phyloP scores from a whole-genome alignment of 2,113 vertebrate genomes.

The Pardalotus punctatus region DNA sequence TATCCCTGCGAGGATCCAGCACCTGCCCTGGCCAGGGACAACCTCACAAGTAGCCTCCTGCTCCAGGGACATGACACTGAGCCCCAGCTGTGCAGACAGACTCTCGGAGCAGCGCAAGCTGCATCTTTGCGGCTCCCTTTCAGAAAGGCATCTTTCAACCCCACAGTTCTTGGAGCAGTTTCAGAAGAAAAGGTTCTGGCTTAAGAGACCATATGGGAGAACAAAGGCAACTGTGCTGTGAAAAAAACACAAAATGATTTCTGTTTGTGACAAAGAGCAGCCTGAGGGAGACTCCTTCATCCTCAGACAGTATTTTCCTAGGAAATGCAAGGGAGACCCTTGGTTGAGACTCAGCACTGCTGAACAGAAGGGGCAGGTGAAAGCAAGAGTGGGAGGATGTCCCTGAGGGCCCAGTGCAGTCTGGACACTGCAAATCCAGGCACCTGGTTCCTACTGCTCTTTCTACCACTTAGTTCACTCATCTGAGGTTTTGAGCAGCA shows the following conservation, averaged over 20 bases:
- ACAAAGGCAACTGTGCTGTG: constrained; percentile 7
- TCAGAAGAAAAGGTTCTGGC: constrained; percentile 35
- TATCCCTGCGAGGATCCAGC: not conserved
- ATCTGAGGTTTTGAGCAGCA: not conserved
- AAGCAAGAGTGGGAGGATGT: not conserved
- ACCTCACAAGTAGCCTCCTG: not conserved
- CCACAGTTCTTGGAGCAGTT: constrained; percentile 6
- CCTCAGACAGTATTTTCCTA: not conserved
- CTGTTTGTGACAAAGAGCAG: not conserved
- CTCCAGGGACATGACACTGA: not conserved
- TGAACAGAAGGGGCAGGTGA: not conserved
- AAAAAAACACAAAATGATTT: not conserved
- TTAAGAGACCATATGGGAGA: constrained; percentile 9
- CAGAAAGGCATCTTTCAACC: not conserved
- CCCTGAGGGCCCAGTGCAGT: not conserved
- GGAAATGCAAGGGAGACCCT: not conserved
- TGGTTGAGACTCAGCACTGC: not conserved
- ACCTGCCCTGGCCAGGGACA: not conserved
- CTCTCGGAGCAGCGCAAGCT: not conserved
- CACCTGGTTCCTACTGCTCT: not conserved
- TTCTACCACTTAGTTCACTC: not conserved
- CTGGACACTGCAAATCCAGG: not conserved
- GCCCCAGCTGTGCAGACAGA: not conserved
- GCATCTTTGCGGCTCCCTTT: not conserved
- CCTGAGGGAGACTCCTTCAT: not conserved